A percentile compares a stretch with the other conserved stretches of the same genome.
Evolutionary conservation across 2,888 invertebrate species (phyloP).

Genomic region (Hyalella azteca): DNA sequence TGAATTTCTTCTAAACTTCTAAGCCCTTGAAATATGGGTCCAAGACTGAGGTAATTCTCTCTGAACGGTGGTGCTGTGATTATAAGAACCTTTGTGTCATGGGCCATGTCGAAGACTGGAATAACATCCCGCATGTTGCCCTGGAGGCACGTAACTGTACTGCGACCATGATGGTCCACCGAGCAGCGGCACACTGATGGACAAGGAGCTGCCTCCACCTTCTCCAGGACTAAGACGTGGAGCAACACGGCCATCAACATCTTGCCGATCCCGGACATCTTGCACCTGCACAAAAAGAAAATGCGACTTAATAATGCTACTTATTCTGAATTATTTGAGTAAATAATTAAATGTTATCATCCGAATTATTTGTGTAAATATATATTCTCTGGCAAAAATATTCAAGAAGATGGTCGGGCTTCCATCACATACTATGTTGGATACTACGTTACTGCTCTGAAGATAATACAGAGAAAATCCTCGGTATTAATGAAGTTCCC

Average conservation of each 20-base stretch:
- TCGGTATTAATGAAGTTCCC: too few relatives aligned
- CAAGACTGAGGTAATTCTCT: slow-evolving; percentile 70
- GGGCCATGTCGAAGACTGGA: slow-evolving; percentile 72
- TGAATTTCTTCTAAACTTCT: slow-evolving; percentile 73
- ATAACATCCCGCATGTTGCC: slow-evolving; percentile 69
- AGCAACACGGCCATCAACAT: not conserved
- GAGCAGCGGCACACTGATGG: slow-evolving; percentile 72
- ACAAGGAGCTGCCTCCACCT: slow-evolving; percentile 63
- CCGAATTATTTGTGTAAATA: too few relatives aligned
- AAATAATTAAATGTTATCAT: not conserved
- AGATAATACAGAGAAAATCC: too few relatives aligned
- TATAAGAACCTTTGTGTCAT: slow-evolving; percentile 71
- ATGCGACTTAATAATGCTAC: not conserved
- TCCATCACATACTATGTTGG: too few relatives aligned
- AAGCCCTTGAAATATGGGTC: slow-evolving; percentile 72
- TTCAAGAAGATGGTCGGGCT: too few relatives aligned
- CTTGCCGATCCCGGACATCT: not conserved
- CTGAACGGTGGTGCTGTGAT: slow-evolving; percentile 71
- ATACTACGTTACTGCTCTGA: too few relatives aligned
- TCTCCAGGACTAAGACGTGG: not conserved
- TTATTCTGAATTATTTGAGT: not conserved
- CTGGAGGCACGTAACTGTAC: slow-evolving; percentile 43
- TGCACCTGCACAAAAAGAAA: not conserved
- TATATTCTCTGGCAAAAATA: too few relatives aligned
- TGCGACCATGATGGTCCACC: slow-evolving; percentile 67